Evolutionary conservation across 2,888 invertebrate genomes (phyloP), one percentile per base, ranked within the genome.

Genomic region (Drepana falcataria): DNA sequence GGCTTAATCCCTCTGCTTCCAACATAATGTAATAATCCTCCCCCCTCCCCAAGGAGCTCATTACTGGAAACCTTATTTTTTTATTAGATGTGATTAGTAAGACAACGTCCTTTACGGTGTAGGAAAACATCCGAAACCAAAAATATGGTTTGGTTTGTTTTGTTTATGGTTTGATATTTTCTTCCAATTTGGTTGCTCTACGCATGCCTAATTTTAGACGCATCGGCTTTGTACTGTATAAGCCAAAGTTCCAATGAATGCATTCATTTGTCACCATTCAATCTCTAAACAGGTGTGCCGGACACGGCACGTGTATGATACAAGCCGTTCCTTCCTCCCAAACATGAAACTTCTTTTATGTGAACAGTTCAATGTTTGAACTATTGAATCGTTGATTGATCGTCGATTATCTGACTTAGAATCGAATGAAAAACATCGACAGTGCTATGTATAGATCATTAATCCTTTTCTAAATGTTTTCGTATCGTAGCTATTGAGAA

Each of bases 211-310:
- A 21, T 21, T 21, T 21, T 21, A 21, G 21, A 21, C 21, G 21
- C 21, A 21, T 21, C 21, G 21, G 21, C 21, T 51, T 35, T 51
- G 41, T 53, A 53, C 52, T 48, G 54, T 64, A 60, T 71, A 67
- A 69, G 63, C 66, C 66, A 70, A 64, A 71, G 59, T 60, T 53
- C 62, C 65, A 60, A 65, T 70, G 68, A 75, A 63, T 47, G 48
- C 51, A 51, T 54, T 59, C 64, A 79, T 79, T 78, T 69, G 69
- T 79, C 74, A 77, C 66, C 63, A 71, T 67, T 62, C 63, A 66
- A 69, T 68, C 70, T 68, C 68, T 69, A 71, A 69, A 71, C 83
- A 83, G 82, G 83, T 83, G 81, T 79, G 73, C 79, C 80, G 81
- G 79, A 65, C 56, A 51, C 55, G 72, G 78, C 77, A 79, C 82